A percentile compares a stretch with the other conserved stretches of the same genome.
Evolutionary conservation across 2,113 vertebrate genomes (phyloP).

Genomic region (Oostethus manadensis): DNA sequence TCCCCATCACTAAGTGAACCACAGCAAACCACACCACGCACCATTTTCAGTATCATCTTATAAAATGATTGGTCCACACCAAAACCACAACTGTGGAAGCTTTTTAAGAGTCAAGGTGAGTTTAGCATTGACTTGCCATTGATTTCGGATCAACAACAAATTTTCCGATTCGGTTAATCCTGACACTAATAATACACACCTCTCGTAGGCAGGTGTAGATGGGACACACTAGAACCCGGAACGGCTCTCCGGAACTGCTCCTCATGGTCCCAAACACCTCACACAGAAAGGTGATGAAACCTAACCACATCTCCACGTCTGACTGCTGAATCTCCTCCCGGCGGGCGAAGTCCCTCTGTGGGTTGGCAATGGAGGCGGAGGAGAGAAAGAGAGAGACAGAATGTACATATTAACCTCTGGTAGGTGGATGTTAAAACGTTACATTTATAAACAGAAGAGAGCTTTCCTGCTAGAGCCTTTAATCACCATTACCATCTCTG

Average conservation of each 20-base stretch:
- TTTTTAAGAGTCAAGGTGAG: too few relatives aligned
- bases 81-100: not conserved
- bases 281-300: constrained; percentile 97
- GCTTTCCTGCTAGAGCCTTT: not conserved
- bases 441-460: constrained; percentile 24
- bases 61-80: not conserved
- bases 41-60: too few relatives aligned
- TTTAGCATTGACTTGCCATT: too few relatives aligned
- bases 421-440: constrained; percentile 31
- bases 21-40: not conserved
- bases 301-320: constrained; percentile 93
- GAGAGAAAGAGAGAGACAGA: not conserved
- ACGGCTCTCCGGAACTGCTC: constrained; percentile 90
- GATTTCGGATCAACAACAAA: not conserved
- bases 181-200: constrained; percentile 67
- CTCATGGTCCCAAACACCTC: constrained; percentile 96
- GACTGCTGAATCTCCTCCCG: constrained; percentile 86
- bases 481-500: constrained; percentile 43
- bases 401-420: not conserved
- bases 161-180: not conserved
- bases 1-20: not conserved
- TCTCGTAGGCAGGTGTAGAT: constrained; percentile 98
- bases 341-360: constrained; percentile 88
- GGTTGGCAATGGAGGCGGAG: not conserved
- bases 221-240: constrained; percentile 92